Conservation (phyloP, 2,888 invertebrate species). For the Biston betularia region DNA sequence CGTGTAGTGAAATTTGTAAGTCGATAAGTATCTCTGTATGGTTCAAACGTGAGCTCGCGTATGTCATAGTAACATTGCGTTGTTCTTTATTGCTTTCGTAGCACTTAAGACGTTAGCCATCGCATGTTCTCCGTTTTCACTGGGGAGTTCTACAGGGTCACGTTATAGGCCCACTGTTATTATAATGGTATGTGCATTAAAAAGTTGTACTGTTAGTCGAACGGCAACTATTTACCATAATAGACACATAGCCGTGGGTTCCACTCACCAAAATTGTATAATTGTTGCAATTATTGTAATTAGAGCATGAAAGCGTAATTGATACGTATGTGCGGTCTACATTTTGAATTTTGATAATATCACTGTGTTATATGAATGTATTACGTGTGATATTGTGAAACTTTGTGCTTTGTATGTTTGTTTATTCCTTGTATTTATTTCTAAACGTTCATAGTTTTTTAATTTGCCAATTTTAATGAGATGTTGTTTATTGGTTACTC, state of each 20-base stretch:
- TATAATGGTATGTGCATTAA: slow-evolving; percentile 37
- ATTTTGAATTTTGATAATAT: slow-evolving; percentile 58
- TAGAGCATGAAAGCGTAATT: slow-evolving; percentile 68
- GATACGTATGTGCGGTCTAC: slow-evolving; percentile 51
- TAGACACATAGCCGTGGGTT: slow-evolving; percentile 42
- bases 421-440: slow-evolving; percentile 12
- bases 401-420: slow-evolving; percentile 23
- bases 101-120: slow-evolving; percentile 35
- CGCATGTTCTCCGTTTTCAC: slow-evolving; percentile 39
- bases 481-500: neutral
- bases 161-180: slow-evolving; percentile 38
- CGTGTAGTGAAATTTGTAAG: slow-evolving; percentile 58
- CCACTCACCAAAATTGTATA: slow-evolving; percentile 60
- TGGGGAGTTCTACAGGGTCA: slow-evolving; percentile 41
- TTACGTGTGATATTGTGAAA: slow-evolving; percentile 34
- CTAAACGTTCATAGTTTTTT: neutral
- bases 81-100: slow-evolving; percentile 47
- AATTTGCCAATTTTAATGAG: neutral
- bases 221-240: slow-evolving; percentile 39
- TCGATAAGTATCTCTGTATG: slow-evolving; percentile 51
- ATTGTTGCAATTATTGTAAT: slow-evolving; percentile 64
- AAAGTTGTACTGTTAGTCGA: slow-evolving; percentile 38
- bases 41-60: slow-evolving; percentile 49
- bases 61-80: slow-evolving; percentile 49
- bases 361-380: slow-evolving; percentile 39